A percentile compares a stretch with the other conserved stretches of the same genome.
phyloP scores from a whole-genome alignment of 2,113 vertebrate genomes.

The Pollachius pollachius region DNA sequence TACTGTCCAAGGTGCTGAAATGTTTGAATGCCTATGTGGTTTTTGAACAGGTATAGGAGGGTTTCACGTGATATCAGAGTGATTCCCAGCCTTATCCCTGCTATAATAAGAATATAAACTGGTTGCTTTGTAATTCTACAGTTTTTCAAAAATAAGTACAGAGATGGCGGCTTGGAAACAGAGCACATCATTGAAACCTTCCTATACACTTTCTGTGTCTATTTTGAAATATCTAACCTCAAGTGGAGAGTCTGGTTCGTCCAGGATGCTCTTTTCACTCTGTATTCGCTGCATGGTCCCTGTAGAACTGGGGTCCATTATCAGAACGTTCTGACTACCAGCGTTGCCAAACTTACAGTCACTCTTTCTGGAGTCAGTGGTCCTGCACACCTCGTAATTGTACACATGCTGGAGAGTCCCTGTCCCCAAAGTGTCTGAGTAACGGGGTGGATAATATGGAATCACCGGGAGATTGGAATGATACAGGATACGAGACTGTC shows the following conservation, averaged over 20 bases:
- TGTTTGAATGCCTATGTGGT: too few species aligned
- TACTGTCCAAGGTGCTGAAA: too few species aligned
- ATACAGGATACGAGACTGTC: constrained; percentile 38
- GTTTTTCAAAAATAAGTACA: too few species aligned
- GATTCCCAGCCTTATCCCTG: too few species aligned
- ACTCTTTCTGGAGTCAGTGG: constrained; percentile 54
- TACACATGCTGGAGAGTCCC: constrained; percentile 53
- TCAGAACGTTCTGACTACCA: constrained; percentile 45
- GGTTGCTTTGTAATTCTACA: too few species aligned
- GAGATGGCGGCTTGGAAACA: too few species aligned
- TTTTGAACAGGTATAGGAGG: too few species aligned
- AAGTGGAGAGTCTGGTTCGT: constrained; percentile 53
- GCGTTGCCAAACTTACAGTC: constrained; percentile 12
- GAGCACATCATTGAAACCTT: too few species aligned
- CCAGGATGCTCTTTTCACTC: constrained; percentile 48
- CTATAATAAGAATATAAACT: too few species aligned
- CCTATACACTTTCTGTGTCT: too few species aligned
- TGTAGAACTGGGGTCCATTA: constrained; percentile 46
- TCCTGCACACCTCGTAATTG: constrained; percentile 50
- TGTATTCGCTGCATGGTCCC: constrained; percentile 53
- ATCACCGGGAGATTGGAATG: constrained; percentile 51
- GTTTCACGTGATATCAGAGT: too few species aligned
- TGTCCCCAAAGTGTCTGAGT: constrained; percentile 47
- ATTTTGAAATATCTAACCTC: constrained; percentile 50
- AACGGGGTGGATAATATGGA: constrained; percentile 55